Conservation (phyloP, 1,140 invertebrate species). For the Myzus persicae region DNA sequence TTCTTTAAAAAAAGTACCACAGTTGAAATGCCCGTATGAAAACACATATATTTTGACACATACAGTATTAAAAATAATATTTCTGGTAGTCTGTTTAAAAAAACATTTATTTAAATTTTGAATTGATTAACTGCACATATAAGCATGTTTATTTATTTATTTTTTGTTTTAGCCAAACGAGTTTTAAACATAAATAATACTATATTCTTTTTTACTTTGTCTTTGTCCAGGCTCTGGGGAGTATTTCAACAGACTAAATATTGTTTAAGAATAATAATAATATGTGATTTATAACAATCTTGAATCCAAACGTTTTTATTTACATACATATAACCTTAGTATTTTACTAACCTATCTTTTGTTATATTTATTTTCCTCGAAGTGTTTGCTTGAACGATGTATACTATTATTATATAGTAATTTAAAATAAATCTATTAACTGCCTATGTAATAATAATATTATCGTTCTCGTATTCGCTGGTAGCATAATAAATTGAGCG, state of each 20-base stretch:
- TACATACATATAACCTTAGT: not conserved
- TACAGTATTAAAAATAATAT: not conserved
- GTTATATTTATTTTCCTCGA: not conserved
- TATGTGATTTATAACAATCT: constrained; percentile 3
- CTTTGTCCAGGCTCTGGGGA: not conserved
- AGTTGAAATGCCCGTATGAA: not conserved
- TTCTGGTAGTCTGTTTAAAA: not conserved
- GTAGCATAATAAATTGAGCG: not conserved
- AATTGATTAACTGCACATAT: not conserved
- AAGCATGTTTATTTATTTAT: too few relatives aligned
- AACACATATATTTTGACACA: not conserved
- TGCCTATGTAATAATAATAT: not conserved
- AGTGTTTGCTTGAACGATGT: not conserved
- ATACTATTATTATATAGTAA: not conserved
- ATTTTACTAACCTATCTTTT: not conserved
- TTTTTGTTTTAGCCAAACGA: not conserved
- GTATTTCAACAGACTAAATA: not conserved
- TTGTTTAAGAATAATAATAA: not conserved
- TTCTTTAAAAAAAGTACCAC: not conserved
- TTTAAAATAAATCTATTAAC: not conserved
- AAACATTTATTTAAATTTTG: not conserved
- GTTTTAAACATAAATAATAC: not conserved
- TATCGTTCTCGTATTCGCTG: not conserved
- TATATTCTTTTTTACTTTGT: not conserved
- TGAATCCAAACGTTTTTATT: not conserved